A percentile compares a stretch with the other conserved stretches of the same genome.
These are phyloP conservation scores for Cecropterus lyciades DNA, from an alignment of 1,140 invertebrate genomes.

Conservation along the genomic window DNA sequence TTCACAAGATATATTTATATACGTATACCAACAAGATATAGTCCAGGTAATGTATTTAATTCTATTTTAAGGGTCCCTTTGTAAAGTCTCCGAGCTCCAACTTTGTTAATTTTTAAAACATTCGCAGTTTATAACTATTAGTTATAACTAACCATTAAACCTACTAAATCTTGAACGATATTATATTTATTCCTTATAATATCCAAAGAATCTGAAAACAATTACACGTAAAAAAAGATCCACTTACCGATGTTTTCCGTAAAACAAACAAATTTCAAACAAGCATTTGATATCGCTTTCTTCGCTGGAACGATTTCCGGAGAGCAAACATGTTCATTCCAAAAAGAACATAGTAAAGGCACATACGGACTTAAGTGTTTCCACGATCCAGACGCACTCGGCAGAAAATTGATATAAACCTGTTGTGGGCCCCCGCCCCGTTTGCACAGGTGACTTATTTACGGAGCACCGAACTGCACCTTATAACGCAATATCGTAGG, in stretches of 20 bases:
- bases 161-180: background rate
- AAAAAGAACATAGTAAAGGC: constrained; percentile 53
- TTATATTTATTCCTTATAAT: background rate
- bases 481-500: constrained; percentile 38
- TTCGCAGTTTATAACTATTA: too few relatives aligned
- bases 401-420: constrained; percentile 82
- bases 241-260: background rate
- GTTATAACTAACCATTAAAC: background rate
- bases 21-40: too few relatives aligned
- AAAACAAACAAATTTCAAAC: constrained; percentile 2
- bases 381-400: constrained; percentile 74
- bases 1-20: too few relatives aligned
- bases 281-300: background rate
- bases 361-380: constrained; percentile 71
- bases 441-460: constrained; percentile 75
- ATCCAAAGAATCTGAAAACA: background rate
- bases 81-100: too few relatives aligned
- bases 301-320: too few relatives aligned
- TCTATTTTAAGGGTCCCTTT: too few relatives aligned
- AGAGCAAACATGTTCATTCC: constrained; percentile 45
- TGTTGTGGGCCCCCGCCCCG: constrained; percentile 65
- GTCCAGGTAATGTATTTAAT: too few relatives aligned
- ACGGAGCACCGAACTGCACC: constrained; percentile 40
- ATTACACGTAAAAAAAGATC: background rate
- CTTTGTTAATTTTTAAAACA: too few relatives aligned